Percentiles rank a stretch among this genome's conserved stretches.
These are phyloP conservation scores for Catonia carolina DNA, from an alignment of 2,888 invertebrate genomes.

Conservation along the genomic window DNA sequence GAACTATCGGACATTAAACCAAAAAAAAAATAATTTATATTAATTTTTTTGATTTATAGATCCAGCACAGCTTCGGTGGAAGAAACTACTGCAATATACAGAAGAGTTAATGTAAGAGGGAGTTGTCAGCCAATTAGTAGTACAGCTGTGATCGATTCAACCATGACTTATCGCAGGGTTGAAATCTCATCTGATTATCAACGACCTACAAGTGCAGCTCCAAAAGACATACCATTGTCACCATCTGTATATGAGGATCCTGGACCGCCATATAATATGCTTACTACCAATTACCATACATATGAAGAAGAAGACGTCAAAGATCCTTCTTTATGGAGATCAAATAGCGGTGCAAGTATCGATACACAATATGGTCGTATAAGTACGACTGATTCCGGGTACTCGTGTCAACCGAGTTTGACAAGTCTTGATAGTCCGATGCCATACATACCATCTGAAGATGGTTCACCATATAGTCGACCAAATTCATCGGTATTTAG, in stretches of 20 bases:
- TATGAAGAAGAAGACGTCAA: slow-evolving; percentile 13
- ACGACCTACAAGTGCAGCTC: not conserved
- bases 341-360: not conserved
- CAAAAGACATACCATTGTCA: slow-evolving; percentile 15
- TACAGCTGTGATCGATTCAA: slow-evolving; percentile 12
- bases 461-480: slow-evolving; percentile 11
- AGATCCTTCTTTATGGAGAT: not conserved
- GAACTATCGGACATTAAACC: no score
- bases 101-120: slow-evolving; percentile 5
- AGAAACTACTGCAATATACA: not conserved
- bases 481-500: slow-evolving; percentile 7
- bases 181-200: slow-evolving; percentile 8
- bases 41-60: not conserved
- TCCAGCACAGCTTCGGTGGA: slow-evolving; percentile 14
- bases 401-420: slow-evolving; percentile 21
- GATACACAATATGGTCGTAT: slow-evolving; percentile 6
- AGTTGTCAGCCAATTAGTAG: not conserved
- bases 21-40: no score
- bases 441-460: slow-evolving; percentile 17
- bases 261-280: not conserved
- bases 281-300: slow-evolving; percentile 12
- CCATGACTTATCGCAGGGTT: slow-evolving; percentile 20
- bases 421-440: slow-evolving; percentile 16
- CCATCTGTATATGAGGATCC: not conserved
- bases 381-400: slow-evolving; percentile 11